Evolutionary conservation across 2,113 vertebrate species (phyloP).

Genomic region (Paramisgurnus dabryanus): DNA sequence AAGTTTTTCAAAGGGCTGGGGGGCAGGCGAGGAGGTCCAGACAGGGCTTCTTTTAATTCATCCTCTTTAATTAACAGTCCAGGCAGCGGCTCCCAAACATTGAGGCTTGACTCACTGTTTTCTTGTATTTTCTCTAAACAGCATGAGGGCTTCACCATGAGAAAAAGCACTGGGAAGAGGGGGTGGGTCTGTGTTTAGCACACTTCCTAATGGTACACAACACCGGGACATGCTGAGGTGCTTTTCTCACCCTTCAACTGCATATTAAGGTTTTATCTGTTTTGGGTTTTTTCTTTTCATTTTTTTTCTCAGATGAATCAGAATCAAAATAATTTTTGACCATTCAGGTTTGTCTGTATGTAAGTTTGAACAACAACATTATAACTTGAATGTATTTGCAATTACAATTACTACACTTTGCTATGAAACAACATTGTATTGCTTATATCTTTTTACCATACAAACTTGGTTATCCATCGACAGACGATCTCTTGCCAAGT

Average conservation of each 20-base stretch:
- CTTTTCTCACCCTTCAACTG: not conserved
- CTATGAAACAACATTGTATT: no score
- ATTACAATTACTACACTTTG: no score
- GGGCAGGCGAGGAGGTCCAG: slow-evolving; percentile 60
- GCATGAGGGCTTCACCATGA: slow-evolving; percentile 69
- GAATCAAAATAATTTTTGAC: no score
- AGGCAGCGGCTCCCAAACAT: slow-evolving; percentile 65
- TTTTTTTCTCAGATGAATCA: no score
- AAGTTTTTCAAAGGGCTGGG: slow-evolving; percentile 65
- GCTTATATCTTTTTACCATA: no score
- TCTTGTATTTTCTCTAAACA: slow-evolving; percentile 72
- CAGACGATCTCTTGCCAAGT: no score
- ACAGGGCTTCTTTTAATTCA: slow-evolving; percentile 69
- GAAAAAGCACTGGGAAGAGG: slow-evolving; percentile 59
- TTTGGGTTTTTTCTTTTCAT: no score
- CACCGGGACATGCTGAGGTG: not conserved
- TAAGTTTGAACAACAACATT: no score
- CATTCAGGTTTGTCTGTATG: no score
- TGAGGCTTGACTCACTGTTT: slow-evolving; percentile 76
- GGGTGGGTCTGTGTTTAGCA: slow-evolving; percentile 65
- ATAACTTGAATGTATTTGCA: no score
- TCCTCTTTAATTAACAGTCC: slow-evolving; percentile 74
- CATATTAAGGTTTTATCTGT: no score
- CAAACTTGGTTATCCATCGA: no score
- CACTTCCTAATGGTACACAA: slow-evolving; percentile 58